Evolutionary conservation across 2,797 vertebrate genomes (phyloP).

Genomic region (Crypturellus tataupa): DNA sequence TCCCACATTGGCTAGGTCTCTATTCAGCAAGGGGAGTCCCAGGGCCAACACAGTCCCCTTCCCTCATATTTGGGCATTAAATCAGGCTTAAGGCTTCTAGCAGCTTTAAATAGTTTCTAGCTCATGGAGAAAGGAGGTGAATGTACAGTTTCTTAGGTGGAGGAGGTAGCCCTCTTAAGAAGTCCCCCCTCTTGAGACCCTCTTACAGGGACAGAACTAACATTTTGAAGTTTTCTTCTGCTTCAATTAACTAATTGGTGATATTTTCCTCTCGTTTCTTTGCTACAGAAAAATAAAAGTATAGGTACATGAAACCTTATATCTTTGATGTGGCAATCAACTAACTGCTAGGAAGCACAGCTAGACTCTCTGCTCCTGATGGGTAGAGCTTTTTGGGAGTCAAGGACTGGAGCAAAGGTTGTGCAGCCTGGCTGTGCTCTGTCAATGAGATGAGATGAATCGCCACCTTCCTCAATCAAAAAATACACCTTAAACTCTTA

Average conservation of each 20-base stretch:
- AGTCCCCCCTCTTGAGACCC: background rate
- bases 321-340: background rate
- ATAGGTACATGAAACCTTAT: background rate
- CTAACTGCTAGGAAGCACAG: background rate
- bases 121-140: background rate
- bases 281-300: background rate
- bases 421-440: fast-evolving
- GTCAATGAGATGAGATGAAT: background rate
- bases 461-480: background rate
- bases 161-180: background rate
- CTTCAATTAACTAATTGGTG: background rate
- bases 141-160: background rate
- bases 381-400: background rate
- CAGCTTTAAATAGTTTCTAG: background rate
- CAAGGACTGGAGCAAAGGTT: background rate
- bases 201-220: background rate
- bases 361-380: background rate
- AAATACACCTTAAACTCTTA: fast-evolving
- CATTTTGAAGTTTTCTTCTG: background rate
- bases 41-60: fast-evolving
- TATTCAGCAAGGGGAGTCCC: background rate
- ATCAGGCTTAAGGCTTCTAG: background rate
- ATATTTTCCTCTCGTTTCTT: background rate
- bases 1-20: background rate
- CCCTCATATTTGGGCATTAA: background rate